phyloP scores from a whole-genome alignment of 2,888 invertebrate species.

The Drosophila algonquin region DNA sequence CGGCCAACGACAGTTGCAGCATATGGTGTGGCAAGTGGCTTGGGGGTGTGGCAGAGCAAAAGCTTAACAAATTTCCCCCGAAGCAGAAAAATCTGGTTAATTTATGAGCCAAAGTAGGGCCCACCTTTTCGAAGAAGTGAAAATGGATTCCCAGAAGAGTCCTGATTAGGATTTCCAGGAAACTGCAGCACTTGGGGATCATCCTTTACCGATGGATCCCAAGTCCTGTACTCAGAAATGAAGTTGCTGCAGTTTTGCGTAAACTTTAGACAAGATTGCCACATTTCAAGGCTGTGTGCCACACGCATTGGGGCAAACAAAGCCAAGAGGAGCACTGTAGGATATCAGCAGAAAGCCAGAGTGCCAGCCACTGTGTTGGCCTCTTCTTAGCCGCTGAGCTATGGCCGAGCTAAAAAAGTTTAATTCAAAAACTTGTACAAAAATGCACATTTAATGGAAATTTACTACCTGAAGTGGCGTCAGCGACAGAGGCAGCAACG shows the following conservation, averaged over 20 bases:
- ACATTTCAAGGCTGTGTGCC: conserved; percentile 61
- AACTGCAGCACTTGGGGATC: background rate
- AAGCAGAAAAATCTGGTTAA: conserved; percentile 32
- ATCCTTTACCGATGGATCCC: background rate
- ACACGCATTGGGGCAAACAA: background rate
- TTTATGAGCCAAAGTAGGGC: no score
- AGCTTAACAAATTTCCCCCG: conserved; percentile 70
- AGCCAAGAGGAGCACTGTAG: conserved; percentile 41
- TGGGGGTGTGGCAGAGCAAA: conserved; percentile 53
- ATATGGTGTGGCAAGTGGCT: conserved; percentile 11
- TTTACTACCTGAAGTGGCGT: conserved; percentile 77
- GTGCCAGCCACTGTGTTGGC: conserved; percentile 15
- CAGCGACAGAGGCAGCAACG: conserved; percentile 58
- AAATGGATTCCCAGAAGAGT: no score
- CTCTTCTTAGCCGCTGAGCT: conserved; percentile 51
- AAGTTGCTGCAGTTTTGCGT: conserved; percentile 59
- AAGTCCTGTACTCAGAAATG: conserved; percentile 52
- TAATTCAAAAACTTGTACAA: conserved; percentile 82
- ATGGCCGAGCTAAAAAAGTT: conserved; percentile 74
- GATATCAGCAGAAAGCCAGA: conserved; percentile 1
- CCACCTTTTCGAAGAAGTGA: background rate
- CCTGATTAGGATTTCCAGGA: background rate
- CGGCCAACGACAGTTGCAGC: conserved; percentile 56
- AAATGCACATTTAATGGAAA: conserved; percentile 83
- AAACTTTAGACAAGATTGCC: conserved; percentile 80